Conservation (phyloP, 2,113 vertebrate genomes). For the Dicerorhinus sumatrensis region DNA sequence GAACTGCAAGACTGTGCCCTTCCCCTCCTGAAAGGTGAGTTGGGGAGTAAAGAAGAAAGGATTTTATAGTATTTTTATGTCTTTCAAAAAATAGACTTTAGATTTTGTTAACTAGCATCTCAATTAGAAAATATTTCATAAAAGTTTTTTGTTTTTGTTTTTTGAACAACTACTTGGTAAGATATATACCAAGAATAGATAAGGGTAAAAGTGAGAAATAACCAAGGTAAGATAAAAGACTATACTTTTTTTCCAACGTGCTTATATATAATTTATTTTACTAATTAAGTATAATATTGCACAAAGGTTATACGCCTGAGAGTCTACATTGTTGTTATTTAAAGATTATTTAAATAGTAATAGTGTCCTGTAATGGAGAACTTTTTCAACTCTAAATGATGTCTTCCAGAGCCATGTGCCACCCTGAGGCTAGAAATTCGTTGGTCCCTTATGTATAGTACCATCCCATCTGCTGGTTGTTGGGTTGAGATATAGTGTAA, state of each 20-base stretch:
- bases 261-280: neutral
- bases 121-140: conserved; percentile 49
- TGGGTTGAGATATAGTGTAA: neutral
- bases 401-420: neutral
- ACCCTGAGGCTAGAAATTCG: neutral
- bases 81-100: conserved; percentile 25
- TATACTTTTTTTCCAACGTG: neutral
- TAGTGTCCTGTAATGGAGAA: neutral
- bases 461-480: neutral
- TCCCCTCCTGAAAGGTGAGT: conserved; percentile 93
- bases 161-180: conserved; percentile 26
- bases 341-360: neutral
- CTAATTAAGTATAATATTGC: neutral
- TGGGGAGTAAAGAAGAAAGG: neutral
- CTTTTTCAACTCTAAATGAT: neutral
- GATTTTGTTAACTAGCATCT: neutral
- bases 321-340: neutral
- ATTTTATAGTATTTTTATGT: neutral
- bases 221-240: neutral
- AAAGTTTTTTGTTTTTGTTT: conserved; percentile 33
- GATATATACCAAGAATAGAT: conserved; percentile 27
- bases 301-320: neutral
- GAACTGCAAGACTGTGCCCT: conserved; percentile 98
- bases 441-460: neutral
- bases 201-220: conserved; percentile 8